Percentiles rank a stretch among this genome's conserved stretches.
Conservation (phyloP, 2,113 vertebrate genomes). For the Anser cygnoides region DNA sequence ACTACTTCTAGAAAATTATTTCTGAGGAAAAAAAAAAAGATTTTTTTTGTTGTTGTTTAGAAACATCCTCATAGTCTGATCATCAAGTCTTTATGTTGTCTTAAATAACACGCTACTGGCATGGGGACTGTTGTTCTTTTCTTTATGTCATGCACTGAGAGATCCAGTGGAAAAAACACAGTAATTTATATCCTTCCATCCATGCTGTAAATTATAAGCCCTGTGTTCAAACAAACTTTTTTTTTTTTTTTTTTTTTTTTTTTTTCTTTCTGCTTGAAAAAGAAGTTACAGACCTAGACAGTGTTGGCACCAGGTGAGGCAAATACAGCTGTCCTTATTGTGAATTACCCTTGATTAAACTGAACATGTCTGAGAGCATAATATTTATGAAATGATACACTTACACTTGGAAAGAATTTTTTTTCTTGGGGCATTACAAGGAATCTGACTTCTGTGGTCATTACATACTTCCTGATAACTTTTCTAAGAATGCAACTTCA, state of each 20-base stretch:
- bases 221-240: neutral
- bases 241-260: neutral
- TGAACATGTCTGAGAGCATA: neutral
- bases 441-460: neutral
- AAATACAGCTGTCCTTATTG: neutral
- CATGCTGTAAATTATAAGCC: neutral
- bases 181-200: neutral
- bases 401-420: neutral
- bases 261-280: neutral
- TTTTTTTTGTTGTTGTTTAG: neutral
- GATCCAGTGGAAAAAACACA: neutral
- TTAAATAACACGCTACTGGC: neutral
- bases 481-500: neutral
- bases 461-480: fast-evolving
- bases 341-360: neutral
- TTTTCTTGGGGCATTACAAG: neutral
- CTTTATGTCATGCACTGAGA: neutral
- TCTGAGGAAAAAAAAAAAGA: neutral
- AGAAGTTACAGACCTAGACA: neutral
- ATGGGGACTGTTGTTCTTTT: neutral
- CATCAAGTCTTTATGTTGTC: neutral
- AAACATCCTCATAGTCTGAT: neutral
- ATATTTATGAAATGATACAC: neutral
- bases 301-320: neutral
- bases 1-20: neutral